Evolutionary conservation across 1,140 invertebrate species (phyloP), one percentile per base, ranked within the genome.

Genomic region (Nylanderia fulva): DNA sequence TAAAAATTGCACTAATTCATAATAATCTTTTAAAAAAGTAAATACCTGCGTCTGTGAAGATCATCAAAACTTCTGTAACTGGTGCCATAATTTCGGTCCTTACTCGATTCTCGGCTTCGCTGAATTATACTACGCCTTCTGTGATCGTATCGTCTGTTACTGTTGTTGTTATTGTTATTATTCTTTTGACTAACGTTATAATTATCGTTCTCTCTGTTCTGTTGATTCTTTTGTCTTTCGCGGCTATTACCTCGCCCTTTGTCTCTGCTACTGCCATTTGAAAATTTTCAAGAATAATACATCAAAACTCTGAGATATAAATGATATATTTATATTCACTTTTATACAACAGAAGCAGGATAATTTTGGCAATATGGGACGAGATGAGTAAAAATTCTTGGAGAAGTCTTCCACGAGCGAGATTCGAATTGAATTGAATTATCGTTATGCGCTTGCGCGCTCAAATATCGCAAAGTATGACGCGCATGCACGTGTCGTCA

Each of bases 191-290:
- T 95, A 83, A 92, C 94, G 82, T 95, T 94, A 33, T 89, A 93
- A 77, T 84, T 93, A 85, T 94, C 92, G 74, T 95, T 94, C 69
- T 95, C 93, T 77, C 94, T 91, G 83, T 93, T 95, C 61, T 95
- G 94, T 85, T 95, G 93, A 90, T 94, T 94, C 69, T 94, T 95
- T 60, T 93, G 92, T 18, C 94, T 91, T 74, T 95, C 94, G 13
- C 93, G 91, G 66, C 93, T 95, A 15, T 90, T 94, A 71, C 92
- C 92, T 56, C 92, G 91, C 58, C 80, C 90, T 85, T 90, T 94
- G 29, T 95, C 94, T 74, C 92, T 89, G 54, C 93, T 94, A 11
- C 74, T 90, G 56, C 93, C 94, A 69, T 93, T 93, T 64, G 13
- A 90, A 87, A 4, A 56, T 42, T 52, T 77, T 7, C 45, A 68